Conservation (phyloP, 2,888 invertebrate genomes). For the Phaedon cochleariae region DNA sequence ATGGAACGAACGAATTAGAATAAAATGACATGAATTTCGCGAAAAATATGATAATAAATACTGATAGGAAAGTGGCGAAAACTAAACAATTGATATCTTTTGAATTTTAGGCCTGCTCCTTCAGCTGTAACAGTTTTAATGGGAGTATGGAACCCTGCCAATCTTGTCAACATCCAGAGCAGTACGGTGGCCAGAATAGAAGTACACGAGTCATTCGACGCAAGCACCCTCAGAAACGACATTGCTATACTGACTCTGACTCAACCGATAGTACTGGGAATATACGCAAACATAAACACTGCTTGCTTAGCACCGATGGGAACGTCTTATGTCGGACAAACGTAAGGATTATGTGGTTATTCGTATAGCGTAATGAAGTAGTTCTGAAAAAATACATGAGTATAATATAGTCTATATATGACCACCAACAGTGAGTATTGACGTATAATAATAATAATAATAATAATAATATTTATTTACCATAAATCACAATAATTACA, state of each 20-base stretch:
- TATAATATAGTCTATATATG: too few species aligned
- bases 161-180: slow-evolving; percentile 38
- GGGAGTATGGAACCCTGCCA: slow-evolving; percentile 50
- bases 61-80: too few species aligned
- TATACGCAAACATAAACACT: slow-evolving; percentile 64
- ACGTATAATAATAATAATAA: too few species aligned
- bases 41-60: too few species aligned
- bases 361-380: too few species aligned
- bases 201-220: slow-evolving; percentile 72
- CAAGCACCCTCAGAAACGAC: slow-evolving; percentile 79
- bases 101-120: slow-evolving; percentile 43
- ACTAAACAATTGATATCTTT: not conserved
- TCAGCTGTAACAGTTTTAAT: slow-evolving; percentile 45
- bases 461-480: too few species aligned
- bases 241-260: slow-evolving; percentile 81
- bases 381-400: too few species aligned
- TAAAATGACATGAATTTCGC: too few species aligned
- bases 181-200: slow-evolving; percentile 46
- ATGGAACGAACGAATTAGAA: too few species aligned
- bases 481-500: too few species aligned
- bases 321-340: slow-evolving; percentile 25
- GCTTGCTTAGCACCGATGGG: slow-evolving; percentile 23
- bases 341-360: slow-evolving; percentile 13
- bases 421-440: too few species aligned
- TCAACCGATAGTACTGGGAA: slow-evolving; percentile 65